Evolutionary conservation across 2,888 invertebrate species (phyloP).

Genomic region (Ganaspis brasiliensis): DNA sequence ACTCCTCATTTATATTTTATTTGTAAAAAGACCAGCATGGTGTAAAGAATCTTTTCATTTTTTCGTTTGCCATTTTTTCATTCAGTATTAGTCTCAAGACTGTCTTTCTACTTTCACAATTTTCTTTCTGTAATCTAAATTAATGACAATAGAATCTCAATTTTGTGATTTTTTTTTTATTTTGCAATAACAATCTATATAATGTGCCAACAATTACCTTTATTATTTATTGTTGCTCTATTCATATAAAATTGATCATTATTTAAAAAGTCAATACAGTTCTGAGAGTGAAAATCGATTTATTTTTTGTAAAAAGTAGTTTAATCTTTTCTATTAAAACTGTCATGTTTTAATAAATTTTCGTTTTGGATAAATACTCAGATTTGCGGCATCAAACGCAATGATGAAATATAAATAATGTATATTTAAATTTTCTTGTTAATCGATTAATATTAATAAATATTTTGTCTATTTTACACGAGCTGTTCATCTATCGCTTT

Average conservation of each 20-base stretch:
- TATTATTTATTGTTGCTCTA: background rate
- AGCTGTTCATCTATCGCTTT: slow-evolving; percentile 64
- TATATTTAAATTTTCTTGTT: slow-evolving; percentile 50
- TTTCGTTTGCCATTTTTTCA: slow-evolving; percentile 46
- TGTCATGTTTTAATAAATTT: background rate
- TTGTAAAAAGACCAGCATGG: background rate
- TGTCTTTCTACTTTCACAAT: background rate
- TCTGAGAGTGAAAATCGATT: too few species aligned
- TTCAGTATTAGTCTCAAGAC: slow-evolving; percentile 56
- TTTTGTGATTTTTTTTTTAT: background rate
- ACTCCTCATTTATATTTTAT: slow-evolving; percentile 13
- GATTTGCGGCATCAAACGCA: slow-evolving; percentile 16
- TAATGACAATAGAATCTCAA: slow-evolving; percentile 11
- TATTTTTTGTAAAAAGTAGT: too few species aligned
- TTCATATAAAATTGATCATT: too few species aligned
- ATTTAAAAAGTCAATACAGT: too few species aligned
- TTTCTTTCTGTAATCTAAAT: background rate
- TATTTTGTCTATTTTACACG: slow-evolving; percentile 70
- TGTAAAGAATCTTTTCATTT: slow-evolving; percentile 36
- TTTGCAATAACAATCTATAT: background rate
- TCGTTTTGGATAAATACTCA: background rate
- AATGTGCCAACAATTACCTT: background rate
- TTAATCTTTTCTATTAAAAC: background rate
- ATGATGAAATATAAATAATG: slow-evolving; percentile 31
- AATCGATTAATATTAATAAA: slow-evolving; percentile 65